Evolutionary conservation across 2,888 invertebrate genomes (phyloP).

Genomic region (Plebejus melissa): DNA sequence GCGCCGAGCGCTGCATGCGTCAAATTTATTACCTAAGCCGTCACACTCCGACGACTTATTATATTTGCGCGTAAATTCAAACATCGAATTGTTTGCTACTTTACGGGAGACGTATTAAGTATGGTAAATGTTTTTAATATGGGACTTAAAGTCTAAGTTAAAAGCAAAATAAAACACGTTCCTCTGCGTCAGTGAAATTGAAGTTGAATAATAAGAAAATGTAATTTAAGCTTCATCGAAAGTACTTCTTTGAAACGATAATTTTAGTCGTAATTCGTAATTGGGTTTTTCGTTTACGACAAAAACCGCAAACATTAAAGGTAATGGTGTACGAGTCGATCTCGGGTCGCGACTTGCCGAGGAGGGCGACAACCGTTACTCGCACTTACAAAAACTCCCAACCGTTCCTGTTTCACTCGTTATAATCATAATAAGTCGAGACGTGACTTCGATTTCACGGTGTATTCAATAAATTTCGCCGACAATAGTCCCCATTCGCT

Average conservation of each 20-base stretch:
- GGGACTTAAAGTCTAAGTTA: background rate
- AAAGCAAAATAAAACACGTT: background rate
- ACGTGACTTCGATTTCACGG: constrained; percentile 67
- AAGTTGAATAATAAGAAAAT: background rate
- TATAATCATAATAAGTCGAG: constrained; percentile 59
- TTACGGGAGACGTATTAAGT: background rate
- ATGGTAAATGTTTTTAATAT: background rate
- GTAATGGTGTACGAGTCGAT: constrained; percentile 2
- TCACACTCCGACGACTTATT: constrained; percentile 13
- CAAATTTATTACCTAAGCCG: constrained; percentile 23
- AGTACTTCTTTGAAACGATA: constrained; percentile 9
- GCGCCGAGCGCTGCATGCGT: constrained; percentile 14
- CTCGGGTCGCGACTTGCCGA: constrained; percentile 40
- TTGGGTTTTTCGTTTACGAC: constrained; percentile 23
- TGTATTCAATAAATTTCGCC: constrained; percentile 54
- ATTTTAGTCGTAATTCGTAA: constrained; percentile 13
- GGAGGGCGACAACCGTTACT: constrained; percentile 60
- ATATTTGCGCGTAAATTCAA: constrained; percentile 8
- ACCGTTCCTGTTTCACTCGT: constrained; percentile 71
- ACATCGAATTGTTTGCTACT: background rate
- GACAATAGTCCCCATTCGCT: constrained; percentile 51
- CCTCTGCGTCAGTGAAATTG: background rate
- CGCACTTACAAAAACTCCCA: constrained; percentile 59
- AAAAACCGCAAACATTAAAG: constrained; percentile 27
- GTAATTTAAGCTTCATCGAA: background rate